Conservation (phyloP, 2,888 invertebrate genomes). For the Orthonychiurus folsomi region DNA sequence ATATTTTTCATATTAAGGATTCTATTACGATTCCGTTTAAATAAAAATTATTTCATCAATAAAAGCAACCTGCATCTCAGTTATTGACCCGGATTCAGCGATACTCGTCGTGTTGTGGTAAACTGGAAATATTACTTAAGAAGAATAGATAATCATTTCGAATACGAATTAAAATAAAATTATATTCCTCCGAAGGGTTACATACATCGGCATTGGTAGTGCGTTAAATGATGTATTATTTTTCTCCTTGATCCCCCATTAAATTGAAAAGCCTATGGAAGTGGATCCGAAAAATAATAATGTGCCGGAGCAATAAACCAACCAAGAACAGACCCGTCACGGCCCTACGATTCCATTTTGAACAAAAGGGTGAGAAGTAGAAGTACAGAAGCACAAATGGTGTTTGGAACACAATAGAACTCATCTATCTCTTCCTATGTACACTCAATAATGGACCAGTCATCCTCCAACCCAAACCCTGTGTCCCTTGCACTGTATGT, state of each 20-base stretch:
- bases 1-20: too few species aligned
- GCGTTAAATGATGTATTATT: background rate
- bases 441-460: background rate
- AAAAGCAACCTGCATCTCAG: too few species aligned
- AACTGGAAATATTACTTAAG: too few species aligned
- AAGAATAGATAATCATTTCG: too few species aligned
- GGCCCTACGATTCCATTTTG: background rate
- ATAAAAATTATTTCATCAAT: too few species aligned
- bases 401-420: background rate
- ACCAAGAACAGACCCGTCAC: background rate
- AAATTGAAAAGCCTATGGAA: background rate
- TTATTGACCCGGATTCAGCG: too few species aligned
- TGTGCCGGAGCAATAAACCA: background rate
- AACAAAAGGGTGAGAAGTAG: background rate
- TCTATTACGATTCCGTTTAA: too few species aligned
- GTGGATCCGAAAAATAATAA: background rate
- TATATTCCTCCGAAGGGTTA: too few species aligned
- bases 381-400: conserved; percentile 10
- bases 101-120: too few species aligned
- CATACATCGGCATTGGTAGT: background rate
- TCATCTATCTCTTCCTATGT: background rate
- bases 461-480: background rate
- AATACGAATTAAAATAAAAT: too few species aligned
- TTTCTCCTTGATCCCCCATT: background rate
- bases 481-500: background rate